Base-by-base conservation (phyloP, 1,140 invertebrate species). In the Wiebesia pumilae region DNA sequence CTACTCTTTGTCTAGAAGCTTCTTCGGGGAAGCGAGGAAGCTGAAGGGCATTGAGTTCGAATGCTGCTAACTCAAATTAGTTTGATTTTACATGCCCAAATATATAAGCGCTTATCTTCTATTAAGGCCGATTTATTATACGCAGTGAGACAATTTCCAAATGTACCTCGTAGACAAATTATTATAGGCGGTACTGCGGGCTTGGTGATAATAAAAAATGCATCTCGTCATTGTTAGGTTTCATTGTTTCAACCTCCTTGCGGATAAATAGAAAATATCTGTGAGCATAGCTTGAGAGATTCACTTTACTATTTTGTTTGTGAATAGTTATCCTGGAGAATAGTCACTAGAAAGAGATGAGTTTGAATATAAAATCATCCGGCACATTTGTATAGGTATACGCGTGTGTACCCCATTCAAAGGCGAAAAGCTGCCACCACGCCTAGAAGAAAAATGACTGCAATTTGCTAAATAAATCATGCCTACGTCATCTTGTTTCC, bases 391-490 rank as follows among this genome's bases (percentile, higher is more conserved):
- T 71, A 33, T 9, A 54, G 51, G 65, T 30, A 33, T 67, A 33
- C 30, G 75, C 75, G 75, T 14, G 6, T 30, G n/a, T 21, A 33
- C 69, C 19, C 80, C 14, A 77, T 62, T 40, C 51, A 43, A 58
- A 77, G 54, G 71, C 47, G 33, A n/a, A 43, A 40, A n/a, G 47
- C 67, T 54, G 43, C 65, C 24, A 19, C 3, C 30, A 43, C 43
- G 30, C 30, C 4, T 12, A 16, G 47, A 78, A 58, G 81, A 87
- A 83, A 87, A 87, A 87, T 87, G 77, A 81, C 47, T 51, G 82
- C 69, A 81, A 87, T 87, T 87, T 84, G 82, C 78, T 65, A 35
- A 71, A 87, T 87, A 81, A 87, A 87, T 87, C 81, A 80, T 69
- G 75, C 10, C 84, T 43, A 43, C 58, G 54, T 58, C 67, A 33